These are phyloP conservation scores for Psococerastis gibbosa DNA, from an alignment of 2,888 invertebrate species.

Conservation along the genomic window DNA sequence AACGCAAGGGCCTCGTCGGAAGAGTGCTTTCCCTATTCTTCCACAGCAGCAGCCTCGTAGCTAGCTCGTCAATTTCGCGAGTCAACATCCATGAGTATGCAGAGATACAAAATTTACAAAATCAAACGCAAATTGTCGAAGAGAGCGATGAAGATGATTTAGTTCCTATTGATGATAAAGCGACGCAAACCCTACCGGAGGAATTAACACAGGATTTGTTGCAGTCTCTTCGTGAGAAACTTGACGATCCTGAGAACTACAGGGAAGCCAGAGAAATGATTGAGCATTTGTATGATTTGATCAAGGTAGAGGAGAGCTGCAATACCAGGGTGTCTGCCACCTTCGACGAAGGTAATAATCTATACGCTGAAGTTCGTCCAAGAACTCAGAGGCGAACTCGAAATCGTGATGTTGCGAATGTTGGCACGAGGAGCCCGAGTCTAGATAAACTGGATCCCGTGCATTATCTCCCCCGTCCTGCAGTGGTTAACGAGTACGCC, in stretches of 20 bases:
- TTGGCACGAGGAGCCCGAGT: constrained; percentile 38
- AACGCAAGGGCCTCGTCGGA: constrained; percentile 32
- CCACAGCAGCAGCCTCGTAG: constrained; percentile 18
- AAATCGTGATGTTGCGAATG: constrained; percentile 24
- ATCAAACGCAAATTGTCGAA: constrained; percentile 20
- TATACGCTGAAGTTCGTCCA: constrained; percentile 40
- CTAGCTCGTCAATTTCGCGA: constrained; percentile 34
- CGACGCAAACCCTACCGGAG: constrained; percentile 51
- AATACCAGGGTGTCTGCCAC: constrained; percentile 26
- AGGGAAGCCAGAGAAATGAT: constrained; percentile 58
- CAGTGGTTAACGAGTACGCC: constrained; percentile 26
- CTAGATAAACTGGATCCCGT: constrained; percentile 35
- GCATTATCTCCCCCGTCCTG: constrained; percentile 14
- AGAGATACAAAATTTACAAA: constrained; percentile 28
- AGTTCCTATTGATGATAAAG: constrained; percentile 35
- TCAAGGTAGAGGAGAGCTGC: constrained; percentile 48
- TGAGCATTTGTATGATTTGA: constrained; percentile 53
- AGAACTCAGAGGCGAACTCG: constrained; percentile 14
- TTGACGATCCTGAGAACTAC: constrained; percentile 53
- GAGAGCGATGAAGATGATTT: constrained; percentile 22
- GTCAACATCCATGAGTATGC: constrained; percentile 42
- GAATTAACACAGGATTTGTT: constrained; percentile 54
- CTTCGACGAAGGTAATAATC: constrained; percentile 31
- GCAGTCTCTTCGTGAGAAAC: constrained; percentile 41
- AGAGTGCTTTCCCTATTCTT: constrained; percentile 10